Base-by-base conservation (phyloP, 2,888 invertebrate species). In the Trichacis sp. region DNA sequence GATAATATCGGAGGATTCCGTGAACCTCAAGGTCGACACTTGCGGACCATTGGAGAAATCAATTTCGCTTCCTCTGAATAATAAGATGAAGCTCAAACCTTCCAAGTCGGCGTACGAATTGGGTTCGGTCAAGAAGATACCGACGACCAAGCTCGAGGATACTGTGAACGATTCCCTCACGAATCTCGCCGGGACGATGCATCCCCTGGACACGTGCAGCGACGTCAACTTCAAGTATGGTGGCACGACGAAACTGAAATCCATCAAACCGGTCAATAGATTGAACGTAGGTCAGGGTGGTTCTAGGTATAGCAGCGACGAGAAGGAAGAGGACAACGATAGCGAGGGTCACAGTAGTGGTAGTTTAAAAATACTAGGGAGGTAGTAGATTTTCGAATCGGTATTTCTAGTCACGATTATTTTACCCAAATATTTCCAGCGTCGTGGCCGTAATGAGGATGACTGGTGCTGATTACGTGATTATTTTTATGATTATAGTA, bases 161-260 rank as follows among this genome's bases (percentile, higher is more conserved):
- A 87, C 87, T 11, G 78, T 77, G 0, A 82, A 82, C 30, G 87
- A 88, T 0, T 80, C 84, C 0, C 77, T 86, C 1, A 88, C 88
- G 48, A 81, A 75, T 69, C 46, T 82, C 8, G 73, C 71, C 3
- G 80, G 83, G 1, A 79, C 80, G 0, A 72, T 85, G 19, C 94
- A 93, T 85, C 94, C 94, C 0, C 77, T 94, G 2, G 92, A 93
- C 69, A 91, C 92, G 75, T 90, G 91, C 56, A 82, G 84, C 60
- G 94, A 93, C 77, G 92, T 93, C 0, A 92, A 91, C 76, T 93
- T 94, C 45, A 92, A 91, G 67, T 94, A 91, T 77, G 92, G 92
- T 73, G 93, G 93, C 4, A 92, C 92, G 0, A 92, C 93, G 0
- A 92, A 94, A 78, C 84, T 94, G 62, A 93, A 93, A 79, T 91